These are phyloP conservation scores for Cherax destructor DNA, from an alignment of 1,140 invertebrate species.

Conservation along the genomic window DNA sequence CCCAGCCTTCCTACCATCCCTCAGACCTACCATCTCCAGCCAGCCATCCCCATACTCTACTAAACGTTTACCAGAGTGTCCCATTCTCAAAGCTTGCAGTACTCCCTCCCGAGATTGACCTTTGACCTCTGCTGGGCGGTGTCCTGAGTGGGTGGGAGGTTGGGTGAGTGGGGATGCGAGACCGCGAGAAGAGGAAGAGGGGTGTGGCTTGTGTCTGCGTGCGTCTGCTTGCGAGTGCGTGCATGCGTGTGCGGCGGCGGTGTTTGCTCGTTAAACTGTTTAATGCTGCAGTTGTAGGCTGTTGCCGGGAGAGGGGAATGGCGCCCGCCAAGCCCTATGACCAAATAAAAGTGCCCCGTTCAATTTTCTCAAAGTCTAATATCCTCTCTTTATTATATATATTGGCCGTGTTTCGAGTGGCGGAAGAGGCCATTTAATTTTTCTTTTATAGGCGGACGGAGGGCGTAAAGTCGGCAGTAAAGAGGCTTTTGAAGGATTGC, in stretches of 20 bases:
- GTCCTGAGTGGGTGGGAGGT: neutral
- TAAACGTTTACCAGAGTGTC: too few relatives aligned
- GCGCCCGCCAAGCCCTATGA: slow-evolving; percentile 52
- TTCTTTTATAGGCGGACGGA: slow-evolving; percentile 68
- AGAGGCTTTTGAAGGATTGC: slow-evolving; percentile 70
- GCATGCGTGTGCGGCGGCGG: slow-evolving; percentile 8
- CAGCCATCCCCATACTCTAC: too few relatives aligned
- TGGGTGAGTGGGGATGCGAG: neutral
- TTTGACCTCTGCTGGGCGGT: neutral
- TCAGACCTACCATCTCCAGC: too few relatives aligned
- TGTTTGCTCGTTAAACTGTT: slow-evolving; percentile 57
- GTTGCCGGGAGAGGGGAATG: slow-evolving; percentile 36
- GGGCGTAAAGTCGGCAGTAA: slow-evolving; percentile 68
- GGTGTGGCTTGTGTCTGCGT: neutral
- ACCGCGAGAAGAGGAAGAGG: neutral
- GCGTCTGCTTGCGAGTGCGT: neutral
- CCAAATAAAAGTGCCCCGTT: slow-evolving; percentile 62
- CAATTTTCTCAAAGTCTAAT: slow-evolving; percentile 69
- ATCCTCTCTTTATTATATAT: slow-evolving; percentile 70
- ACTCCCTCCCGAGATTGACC: neutral
- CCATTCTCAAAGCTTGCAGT: too few relatives aligned
- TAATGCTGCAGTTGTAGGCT: slow-evolving; percentile 56
- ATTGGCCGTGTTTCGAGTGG: slow-evolving; percentile 69
- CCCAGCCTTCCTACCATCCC: too few relatives aligned
- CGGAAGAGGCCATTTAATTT: slow-evolving; percentile 70